Conservation (phyloP, 2,797 vertebrate species). For the Brotogeris chrysoptera region DNA sequence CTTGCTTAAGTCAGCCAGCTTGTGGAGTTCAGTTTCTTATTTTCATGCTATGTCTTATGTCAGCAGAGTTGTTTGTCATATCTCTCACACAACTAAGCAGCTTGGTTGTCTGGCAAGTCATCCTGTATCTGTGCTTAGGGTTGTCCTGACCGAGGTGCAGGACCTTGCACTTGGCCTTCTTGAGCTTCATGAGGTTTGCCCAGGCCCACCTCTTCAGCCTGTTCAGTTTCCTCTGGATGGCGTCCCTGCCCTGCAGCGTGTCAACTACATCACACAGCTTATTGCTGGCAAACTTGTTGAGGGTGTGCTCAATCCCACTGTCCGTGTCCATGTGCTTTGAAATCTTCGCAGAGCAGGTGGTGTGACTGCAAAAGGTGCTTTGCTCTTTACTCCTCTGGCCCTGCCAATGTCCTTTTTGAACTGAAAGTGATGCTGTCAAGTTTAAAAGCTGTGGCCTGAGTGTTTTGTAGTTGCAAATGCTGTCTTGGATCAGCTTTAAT, state of each 20-base stretch:
- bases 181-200: not conserved
- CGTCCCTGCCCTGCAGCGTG: not conserved
- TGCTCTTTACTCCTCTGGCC: not conserved
- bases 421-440: not conserved
- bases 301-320: not conserved
- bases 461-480: not conserved
- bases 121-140: not conserved
- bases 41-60: not conserved
- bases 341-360: not conserved
- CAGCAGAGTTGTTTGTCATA: not conserved
- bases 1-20: not conserved
- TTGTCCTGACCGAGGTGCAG: not conserved
- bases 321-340: not conserved
- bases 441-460: not conserved
- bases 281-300: not conserved
- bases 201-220: not conserved
- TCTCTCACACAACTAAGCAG: not conserved
- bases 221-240: not conserved
- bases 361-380: not conserved
- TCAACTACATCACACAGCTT: not conserved
- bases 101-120: not conserved
- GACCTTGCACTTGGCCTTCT: not conserved
- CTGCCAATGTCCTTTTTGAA: not conserved
- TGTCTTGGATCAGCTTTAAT: constrained; percentile 42
- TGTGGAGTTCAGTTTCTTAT: not conserved